Percentiles rank a stretch among this genome's conserved stretches.
phyloP scores from a whole-genome alignment of 2,797 vertebrate genomes.

The Danionella dracula region DNA sequence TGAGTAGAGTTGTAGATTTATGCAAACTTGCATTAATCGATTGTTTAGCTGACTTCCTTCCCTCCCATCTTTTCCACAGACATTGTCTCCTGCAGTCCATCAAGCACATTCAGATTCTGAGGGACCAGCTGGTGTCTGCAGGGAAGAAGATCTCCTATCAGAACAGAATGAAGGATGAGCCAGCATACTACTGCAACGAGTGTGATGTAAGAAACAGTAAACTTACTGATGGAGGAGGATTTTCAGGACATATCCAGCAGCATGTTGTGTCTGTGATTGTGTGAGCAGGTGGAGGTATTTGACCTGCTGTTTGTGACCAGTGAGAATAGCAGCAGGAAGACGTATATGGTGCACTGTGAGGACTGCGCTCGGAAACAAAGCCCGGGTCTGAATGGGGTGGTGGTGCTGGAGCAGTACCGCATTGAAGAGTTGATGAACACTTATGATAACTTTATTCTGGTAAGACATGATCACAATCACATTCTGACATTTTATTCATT shows the following conservation, averaged over 20 bases:
- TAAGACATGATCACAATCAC: no score
- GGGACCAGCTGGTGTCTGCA: conserved; percentile 66
- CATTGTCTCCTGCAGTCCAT: conserved; percentile 79
- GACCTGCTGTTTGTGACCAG: conserved; percentile 79
- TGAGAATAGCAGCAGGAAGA: conserved; percentile 72
- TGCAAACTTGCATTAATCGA: no score
- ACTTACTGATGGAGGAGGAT: neutral
- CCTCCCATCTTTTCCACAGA: conserved; percentile 46
- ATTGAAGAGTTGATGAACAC: conserved; percentile 74
- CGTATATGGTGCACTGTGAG: conserved; percentile 80
- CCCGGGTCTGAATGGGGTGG: conserved; percentile 60
- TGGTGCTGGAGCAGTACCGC: conserved; percentile 78
- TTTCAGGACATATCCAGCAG: neutral
- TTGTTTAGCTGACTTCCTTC: no score
- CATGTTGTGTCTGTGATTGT: conserved; percentile 12
- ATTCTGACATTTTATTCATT: no score
- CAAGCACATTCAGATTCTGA: conserved; percentile 75
- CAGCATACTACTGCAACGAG: conserved; percentile 82
- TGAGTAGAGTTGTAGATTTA: conserved; percentile 46
- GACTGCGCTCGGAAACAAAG: conserved; percentile 67
- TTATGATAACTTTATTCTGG: conserved; percentile 85
- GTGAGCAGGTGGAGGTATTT: conserved; percentile 75
- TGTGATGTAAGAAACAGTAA: conserved; percentile 69
- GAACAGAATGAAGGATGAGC: conserved; percentile 78
- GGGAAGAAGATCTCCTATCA: conserved; percentile 83